phyloP scores from a whole-genome alignment of 2,113 vertebrate species.

The Cygnus buccinator region DNA sequence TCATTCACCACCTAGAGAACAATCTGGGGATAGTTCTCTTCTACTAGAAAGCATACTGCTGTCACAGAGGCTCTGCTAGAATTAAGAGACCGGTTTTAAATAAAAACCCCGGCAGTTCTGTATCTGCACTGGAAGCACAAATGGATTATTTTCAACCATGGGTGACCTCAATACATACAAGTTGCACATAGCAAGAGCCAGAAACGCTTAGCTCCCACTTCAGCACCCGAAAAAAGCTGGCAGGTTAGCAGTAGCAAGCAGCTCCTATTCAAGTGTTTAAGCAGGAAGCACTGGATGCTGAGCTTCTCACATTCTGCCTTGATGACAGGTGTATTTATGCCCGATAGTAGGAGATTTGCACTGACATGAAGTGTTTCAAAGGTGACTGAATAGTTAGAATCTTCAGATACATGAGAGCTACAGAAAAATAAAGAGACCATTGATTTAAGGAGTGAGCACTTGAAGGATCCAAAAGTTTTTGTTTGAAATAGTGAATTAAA shows the following conservation, averaged over 20 bases:
- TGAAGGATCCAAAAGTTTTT: background rate
- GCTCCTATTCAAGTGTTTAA: background rate
- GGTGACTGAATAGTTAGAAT: background rate
- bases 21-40: background rate
- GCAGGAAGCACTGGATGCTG: constrained; percentile 12
- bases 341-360: background rate
- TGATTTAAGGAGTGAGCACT: constrained; percentile 11
- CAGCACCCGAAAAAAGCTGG: background rate
- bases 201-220: background rate
- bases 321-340: constrained; percentile 30
- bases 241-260: constrained; percentile 1
- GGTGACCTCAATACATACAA: background rate
- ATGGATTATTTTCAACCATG: background rate
- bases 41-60: background rate
- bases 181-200: background rate
- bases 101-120: background rate
- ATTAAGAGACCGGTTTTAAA: background rate
- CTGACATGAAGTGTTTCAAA: background rate
- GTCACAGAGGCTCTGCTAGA: background rate
- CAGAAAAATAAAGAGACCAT: background rate
- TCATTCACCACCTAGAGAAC: background rate
- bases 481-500: constrained; percentile 1
- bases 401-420: background rate
- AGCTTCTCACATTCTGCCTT: background rate
- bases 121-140: background rate